phyloP scores from a whole-genome alignment of 1,140 invertebrate genomes.

The Halyomorpha halys region DNA sequence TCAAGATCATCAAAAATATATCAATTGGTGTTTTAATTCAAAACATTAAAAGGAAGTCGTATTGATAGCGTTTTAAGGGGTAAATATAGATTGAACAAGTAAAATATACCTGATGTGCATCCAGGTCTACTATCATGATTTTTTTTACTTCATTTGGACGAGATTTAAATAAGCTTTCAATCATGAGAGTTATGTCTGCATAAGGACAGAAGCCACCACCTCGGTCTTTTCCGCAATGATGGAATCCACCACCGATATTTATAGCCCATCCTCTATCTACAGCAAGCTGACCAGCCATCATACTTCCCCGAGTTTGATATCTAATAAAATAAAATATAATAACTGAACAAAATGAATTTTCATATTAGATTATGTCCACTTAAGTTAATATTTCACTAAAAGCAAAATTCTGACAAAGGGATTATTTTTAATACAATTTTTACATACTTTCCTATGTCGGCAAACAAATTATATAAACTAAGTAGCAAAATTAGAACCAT shows the following conservation, averaged over 20 bases:
- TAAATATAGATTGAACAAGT: too few relatives aligned
- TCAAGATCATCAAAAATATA: too few relatives aligned
- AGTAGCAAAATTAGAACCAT: too few relatives aligned
- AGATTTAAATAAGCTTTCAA: slow-evolving; percentile 53
- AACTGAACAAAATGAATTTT: slow-evolving; percentile 22
- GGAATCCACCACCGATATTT: slow-evolving; percentile 82
- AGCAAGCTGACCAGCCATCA: slow-evolving; percentile 68
- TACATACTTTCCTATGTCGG: too few relatives aligned
- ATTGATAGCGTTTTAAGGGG: too few relatives aligned
- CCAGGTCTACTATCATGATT: slow-evolving; percentile 78
- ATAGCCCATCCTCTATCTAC: slow-evolving; percentile 74
- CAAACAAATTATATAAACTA: too few relatives aligned
- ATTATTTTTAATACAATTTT: too few relatives aligned
- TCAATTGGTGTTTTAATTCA: too few relatives aligned
- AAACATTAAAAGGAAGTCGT: too few relatives aligned
- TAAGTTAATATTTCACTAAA: neutral
- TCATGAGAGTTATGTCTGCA: slow-evolving; percentile 72
- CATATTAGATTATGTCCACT: slow-evolving; percentile 18
- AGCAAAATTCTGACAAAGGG: too few relatives aligned
- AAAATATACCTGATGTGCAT: slow-evolving; percentile 61
- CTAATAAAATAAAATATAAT: slow-evolving; percentile 38
- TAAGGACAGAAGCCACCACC: slow-evolving; percentile 83
- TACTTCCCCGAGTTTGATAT: slow-evolving; percentile 70
- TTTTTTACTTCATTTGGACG: slow-evolving; percentile 45
- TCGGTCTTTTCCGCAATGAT: slow-evolving; percentile 59